Base-by-base conservation (phyloP, 1,140 invertebrate species). In the Scaptomyza graminum region DNA sequence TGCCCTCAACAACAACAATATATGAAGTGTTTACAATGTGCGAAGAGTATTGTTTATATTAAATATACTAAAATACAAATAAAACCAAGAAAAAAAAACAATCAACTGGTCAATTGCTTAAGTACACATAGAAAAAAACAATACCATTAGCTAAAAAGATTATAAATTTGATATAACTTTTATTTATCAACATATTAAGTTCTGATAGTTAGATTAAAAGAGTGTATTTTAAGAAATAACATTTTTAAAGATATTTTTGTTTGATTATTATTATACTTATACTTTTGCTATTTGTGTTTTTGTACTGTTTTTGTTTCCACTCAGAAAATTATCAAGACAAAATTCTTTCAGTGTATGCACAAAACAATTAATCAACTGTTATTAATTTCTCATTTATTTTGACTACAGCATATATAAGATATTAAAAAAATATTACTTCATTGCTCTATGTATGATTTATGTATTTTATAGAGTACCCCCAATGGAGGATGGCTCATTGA, bases 41-140 rank as follows among this genome's bases (percentile, higher is more conserved):
- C 47, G 18, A n/a, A 34, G 16, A 43, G 62, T 47, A 28, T 39
- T 66, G 62, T 71, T 66, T 71, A 43, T 65, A 22, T 46, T 71
- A 28, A 59, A 57, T 66, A 57, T 57, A 59, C 47, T n/a, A n/a
- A n/a, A n/a, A n/a, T n/a, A n/a, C n/a, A n/a, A 66, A 65, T 46
- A 65, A 44, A 37, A 70, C 31, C n/a, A 41, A 56, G 43, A 69
- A 34, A 57, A 34, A 57, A 46, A 65, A 25, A 44, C 25, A 34
- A 50, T 65, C 37, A 56, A 70, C 41, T 63, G 62, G 15, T 18
- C 11, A 12, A 11, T 39, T 34, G 28, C 6, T 3, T 8, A 12
- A 13, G 15, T n/a, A 41, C 64, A 61, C 56, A 28, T 8, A 55
- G 39, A 64, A 44, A 22, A 37, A 49, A 13, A 9, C 8, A 34